phyloP scores from a whole-genome alignment of 2,888 invertebrate genomes.

The Melipona bicolor region DNA sequence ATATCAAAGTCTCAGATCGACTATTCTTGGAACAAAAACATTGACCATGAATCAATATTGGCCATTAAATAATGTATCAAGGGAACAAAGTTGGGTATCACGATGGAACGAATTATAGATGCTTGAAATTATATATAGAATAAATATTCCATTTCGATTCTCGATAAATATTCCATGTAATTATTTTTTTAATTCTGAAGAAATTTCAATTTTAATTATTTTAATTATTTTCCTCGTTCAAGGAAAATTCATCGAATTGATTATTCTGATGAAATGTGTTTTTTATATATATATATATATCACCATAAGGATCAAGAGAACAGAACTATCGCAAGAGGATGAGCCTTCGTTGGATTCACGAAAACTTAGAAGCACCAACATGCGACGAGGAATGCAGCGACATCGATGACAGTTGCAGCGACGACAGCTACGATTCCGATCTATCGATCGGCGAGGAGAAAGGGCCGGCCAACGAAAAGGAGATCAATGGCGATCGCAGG shows the following conservation, averaged over 20 bases:
- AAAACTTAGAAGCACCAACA: conserved; percentile 78
- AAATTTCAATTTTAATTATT: background rate
- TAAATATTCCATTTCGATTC: too few species aligned
- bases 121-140: too few species aligned
- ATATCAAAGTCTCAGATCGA: too few species aligned
- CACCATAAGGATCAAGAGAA: background rate
- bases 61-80: too few species aligned
- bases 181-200: too few species aligned
- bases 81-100: too few species aligned
- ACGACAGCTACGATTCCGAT: conserved; percentile 79
- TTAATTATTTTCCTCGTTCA: background rate
- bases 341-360: conserved; percentile 81
- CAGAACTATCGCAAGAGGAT: conserved; percentile 59
- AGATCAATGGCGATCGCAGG: conserved; percentile 54
- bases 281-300: background rate
- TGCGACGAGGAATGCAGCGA: conserved; percentile 80
- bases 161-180: too few species aligned
- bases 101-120: too few species aligned
- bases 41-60: too few species aligned
- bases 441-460: conserved; percentile 58
- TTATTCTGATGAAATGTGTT: background rate
- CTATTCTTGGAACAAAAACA: too few species aligned
- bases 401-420: conserved; percentile 80
- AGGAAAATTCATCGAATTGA: background rate
- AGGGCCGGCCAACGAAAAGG: conserved; percentile 59